These are phyloP conservation scores for Melanocharis versteri DNA, from an alignment of 2,113 vertebrate species.

Conservation along the genomic window DNA sequence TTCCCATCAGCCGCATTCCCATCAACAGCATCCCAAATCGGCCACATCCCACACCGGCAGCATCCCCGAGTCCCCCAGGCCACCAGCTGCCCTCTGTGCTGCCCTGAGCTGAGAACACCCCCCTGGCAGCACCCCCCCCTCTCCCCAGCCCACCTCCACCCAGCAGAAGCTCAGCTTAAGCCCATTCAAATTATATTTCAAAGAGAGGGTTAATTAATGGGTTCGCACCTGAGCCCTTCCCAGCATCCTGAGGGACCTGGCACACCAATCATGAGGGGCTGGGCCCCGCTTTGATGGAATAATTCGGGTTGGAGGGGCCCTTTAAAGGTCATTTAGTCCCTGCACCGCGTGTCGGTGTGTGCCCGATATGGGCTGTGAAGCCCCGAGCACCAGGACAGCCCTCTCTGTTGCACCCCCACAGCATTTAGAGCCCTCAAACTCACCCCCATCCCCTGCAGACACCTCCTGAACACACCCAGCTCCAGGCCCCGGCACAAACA, in stretches of 20 bases:
- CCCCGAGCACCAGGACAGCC: not conserved
- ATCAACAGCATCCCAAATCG: not conserved
- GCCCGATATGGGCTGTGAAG: not conserved
- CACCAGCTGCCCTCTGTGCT: not conserved
- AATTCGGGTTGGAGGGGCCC: no score
- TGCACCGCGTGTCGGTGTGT: accelerated
- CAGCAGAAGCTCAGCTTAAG: not conserved
- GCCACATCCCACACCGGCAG: not conserved
- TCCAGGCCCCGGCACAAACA: not conserved
- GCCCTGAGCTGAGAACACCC: not conserved
- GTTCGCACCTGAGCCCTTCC: not conserved
- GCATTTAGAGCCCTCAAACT: not conserved
- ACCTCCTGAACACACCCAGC: not conserved
- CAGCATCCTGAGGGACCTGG: not conserved
- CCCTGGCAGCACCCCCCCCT: no score
- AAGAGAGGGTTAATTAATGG: not conserved
- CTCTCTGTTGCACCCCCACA: not conserved
- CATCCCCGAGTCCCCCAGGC: no score
- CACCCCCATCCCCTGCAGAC: not conserved
- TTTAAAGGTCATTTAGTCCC: not conserved
- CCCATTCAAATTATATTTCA: not conserved
- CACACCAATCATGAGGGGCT: not conserved
- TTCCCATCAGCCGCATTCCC: not conserved
- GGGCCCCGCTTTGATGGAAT: no score
- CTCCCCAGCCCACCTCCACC: no score